These are phyloP conservation scores for Drosophila truncata DNA, from an alignment of 1,140 invertebrate genomes.

Conservation along the genomic window DNA sequence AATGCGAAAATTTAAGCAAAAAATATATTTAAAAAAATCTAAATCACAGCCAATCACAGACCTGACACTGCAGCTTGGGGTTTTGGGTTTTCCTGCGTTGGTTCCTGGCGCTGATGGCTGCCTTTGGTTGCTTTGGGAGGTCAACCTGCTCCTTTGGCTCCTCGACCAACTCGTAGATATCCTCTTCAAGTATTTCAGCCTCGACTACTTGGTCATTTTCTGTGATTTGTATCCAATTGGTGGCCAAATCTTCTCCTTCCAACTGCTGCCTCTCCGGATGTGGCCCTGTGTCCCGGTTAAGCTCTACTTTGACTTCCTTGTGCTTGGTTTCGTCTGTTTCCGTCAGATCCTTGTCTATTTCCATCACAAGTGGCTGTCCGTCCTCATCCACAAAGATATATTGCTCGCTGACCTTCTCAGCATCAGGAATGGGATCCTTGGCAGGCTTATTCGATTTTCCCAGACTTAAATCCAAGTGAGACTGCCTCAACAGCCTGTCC, in stretches of 20 bases:
- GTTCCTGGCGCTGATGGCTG: neutral
- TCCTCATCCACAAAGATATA: conserved; percentile 32
- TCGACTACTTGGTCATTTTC: neutral
- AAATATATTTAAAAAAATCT: too few species aligned
- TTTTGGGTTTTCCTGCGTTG: conserved; percentile 23
- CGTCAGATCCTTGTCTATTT: neutral
- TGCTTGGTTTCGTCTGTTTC: too few species aligned
- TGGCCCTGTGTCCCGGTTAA: neutral
- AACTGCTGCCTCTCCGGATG: neutral
- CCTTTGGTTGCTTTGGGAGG: neutral
- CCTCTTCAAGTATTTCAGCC: neutral
- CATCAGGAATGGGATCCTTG: too few species aligned
- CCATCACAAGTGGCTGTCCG: neutral
- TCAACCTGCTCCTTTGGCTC: neutral
- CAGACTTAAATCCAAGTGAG: conserved; percentile 10
- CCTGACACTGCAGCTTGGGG: conserved; percentile 46
- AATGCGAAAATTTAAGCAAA: neutral
- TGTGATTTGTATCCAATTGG: neutral
- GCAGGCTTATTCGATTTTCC: too few species aligned
- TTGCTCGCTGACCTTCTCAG: conserved; percentile 4
- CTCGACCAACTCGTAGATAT: conserved; percentile 2
- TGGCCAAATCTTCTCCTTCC: neutral
- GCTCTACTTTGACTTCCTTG: neutral
- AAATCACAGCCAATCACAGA: neutral
- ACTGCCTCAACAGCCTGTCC: conserved; percentile 34